Evolutionary conservation across 2,113 vertebrate species (phyloP), one percentile per base, ranked within the genome.

Genomic region (Hiodon alosoides): DNA sequence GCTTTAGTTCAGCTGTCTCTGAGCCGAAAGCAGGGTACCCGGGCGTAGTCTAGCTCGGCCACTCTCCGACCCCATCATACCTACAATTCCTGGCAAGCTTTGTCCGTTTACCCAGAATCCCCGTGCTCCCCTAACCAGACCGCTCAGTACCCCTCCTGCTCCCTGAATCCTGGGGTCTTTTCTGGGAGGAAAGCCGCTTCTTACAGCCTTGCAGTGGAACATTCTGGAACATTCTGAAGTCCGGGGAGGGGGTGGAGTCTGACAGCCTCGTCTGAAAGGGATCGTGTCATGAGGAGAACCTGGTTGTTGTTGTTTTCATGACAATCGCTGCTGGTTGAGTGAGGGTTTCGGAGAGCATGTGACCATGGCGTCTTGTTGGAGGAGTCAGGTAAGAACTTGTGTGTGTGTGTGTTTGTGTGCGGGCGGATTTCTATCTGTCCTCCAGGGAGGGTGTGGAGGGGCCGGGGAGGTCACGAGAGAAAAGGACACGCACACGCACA

Each of bases 331-430:
- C 54, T 51, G 64, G 16, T 50, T 11, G 31, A 57, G 7, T 55
- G 53, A 58, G 69, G n/a, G 11, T 66, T 46, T 47, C 31, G 2
- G 31, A 46, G 73, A 78, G 51, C 88, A 86, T 86, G 87, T 88
- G 73, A 80, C 90, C 82, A 91, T 91, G 90, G 88, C 89, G 0
- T 87, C 89, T 47, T 91, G 90, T 75, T 92, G 91, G 90, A 86
- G 84, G 73, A 84, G 87, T 59, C 89, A 90, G 89, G 91, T 91
- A 85, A 82, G 87, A 31, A 31, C 31, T 31, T 31, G 31, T 31
- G 31, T 31, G 31, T 31, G 31, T 31, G 31, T 31, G 31, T 31
- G 31, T 31, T 0, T 31, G 31, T 31, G 31, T 31, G 31, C 31
- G 31, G 31, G 31, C 31, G 31, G 31, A 31, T 31, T 31, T 31